Evolutionary conservation across 2,888 invertebrate species (phyloP), one percentile per base, ranked within the genome.

Genomic region (Ochropleura leucogaster): DNA sequence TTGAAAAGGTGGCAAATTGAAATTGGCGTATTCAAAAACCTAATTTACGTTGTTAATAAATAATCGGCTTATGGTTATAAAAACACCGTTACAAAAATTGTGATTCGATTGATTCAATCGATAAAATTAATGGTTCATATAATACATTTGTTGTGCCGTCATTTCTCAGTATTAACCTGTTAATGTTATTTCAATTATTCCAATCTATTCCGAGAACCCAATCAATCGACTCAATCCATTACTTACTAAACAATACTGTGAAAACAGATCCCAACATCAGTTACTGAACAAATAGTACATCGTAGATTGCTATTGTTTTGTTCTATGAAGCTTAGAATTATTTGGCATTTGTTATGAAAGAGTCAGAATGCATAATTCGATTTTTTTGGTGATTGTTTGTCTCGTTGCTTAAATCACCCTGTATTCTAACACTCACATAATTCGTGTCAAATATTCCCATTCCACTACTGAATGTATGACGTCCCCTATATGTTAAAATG

Each of bases 231-330:
- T 53, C 40, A 49, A 67, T 62, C n/a, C 44, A 79, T 66, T 14
- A 55, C 42, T 63, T 53, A 67, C 53, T 51, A 16, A 72, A 63
- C 74, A 72, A 71, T 44, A 44, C 46, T 30, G 12, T n/a, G 18
- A 55, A 44, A 71, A 67, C 51, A 69, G 16, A 72, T 10, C 60
- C 40, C 46, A 40, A 72, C 47, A 69, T 5, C 63, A 73, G 49
- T 53, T 47, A 64, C 63, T 60, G 51, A 71, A 67, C 75, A 78
- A 78, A 68, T 53, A 74, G 63, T 67, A 70, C 60, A 78, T 73
- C 66, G 72, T 85, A 85, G 79, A 75, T 75, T 75, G 74, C 77
- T 77, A 74, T 71, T 73, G 68, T 74, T 75, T 74, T 68, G 75
- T 80, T 73, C 53, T 80, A 60, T 16, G 30, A 68, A 68, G 65